These are phyloP conservation scores for Andrena trimmerana DNA, from an alignment of 2,888 invertebrate genomes.

Conservation along the genomic window DNA sequence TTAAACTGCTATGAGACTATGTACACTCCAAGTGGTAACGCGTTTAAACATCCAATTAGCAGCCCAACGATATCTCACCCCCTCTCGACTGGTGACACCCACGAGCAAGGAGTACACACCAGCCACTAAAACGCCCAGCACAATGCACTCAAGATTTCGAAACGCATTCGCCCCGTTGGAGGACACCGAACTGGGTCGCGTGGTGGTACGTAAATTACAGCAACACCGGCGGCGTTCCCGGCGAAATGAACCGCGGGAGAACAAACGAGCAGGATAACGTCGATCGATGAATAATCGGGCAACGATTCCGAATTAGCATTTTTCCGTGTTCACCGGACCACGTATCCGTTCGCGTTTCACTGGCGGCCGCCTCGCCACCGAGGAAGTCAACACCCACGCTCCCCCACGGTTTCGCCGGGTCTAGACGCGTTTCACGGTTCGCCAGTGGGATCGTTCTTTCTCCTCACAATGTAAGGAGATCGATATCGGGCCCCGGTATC, in stretches of 20 bases:
- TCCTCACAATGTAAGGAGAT: constrained; percentile 65
- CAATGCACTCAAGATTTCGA: background rate
- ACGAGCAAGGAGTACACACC: no score
- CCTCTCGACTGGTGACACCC: no score
- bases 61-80: no score
- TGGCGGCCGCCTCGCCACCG: constrained; percentile 47
- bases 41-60: no score
- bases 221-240: constrained; percentile 36
- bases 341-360: constrained; percentile 62
- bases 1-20: no score
- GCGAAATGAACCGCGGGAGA: constrained; percentile 33
- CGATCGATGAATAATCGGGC: constrained; percentile 53
- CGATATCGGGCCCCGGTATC: constrained; percentile 68
- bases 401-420: constrained; percentile 45
- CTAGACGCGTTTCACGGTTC: constrained; percentile 64
- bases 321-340: constrained; percentile 49
- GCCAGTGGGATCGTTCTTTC: constrained; percentile 64
- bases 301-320: constrained; percentile 59
- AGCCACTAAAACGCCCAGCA: background rate
- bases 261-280: constrained; percentile 41
- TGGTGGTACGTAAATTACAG: constrained; percentile 13
- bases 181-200: background rate
- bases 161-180: background rate
- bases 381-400: constrained; percentile 67
- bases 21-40: no score